A percentile compares a stretch with the other conserved stretches of the same genome.
Evolutionary conservation across 2,888 invertebrate species (phyloP).

Genomic region (Euzophera pinguis): DNA sequence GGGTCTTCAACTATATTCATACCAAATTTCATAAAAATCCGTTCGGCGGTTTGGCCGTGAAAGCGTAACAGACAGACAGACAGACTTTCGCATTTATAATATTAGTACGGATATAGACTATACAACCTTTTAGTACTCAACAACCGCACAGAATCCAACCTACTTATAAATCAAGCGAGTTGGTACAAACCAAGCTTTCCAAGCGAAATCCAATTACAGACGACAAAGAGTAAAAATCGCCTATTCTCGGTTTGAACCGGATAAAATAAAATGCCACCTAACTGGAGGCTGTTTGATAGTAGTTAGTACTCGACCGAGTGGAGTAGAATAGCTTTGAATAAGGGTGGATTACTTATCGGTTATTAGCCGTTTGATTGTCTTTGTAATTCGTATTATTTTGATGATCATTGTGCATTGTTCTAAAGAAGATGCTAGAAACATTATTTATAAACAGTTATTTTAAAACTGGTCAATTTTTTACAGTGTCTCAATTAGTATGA

Average conservation of each 20-base stretch:
- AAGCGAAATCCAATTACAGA: slow-evolving; percentile 55
- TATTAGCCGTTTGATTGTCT: too few relatives aligned
- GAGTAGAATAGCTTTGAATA: background rate
- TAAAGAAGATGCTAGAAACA: too few relatives aligned
- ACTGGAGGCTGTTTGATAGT: slow-evolving; percentile 29
- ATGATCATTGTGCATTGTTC: too few relatives aligned
- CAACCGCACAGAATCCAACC: background rate
- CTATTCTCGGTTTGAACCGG: slow-evolving; percentile 32
- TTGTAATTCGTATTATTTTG: too few relatives aligned
- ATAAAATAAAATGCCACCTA: slow-evolving; percentile 52
- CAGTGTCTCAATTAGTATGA: too few relatives aligned
- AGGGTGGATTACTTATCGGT: background rate
- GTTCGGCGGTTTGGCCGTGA: too few relatives aligned
- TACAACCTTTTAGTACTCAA: background rate
- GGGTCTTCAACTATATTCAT: too few relatives aligned
- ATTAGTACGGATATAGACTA: background rate
- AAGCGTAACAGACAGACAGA: too few relatives aligned
- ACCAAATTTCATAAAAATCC: too few relatives aligned
- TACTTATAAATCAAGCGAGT: background rate
- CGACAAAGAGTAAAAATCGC: slow-evolving; percentile 58
- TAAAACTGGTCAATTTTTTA: too few relatives aligned
- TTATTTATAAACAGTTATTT: too few relatives aligned
- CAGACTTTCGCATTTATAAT: too few relatives aligned
- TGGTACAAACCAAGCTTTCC: slow-evolving; percentile 29
- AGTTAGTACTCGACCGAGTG: background rate